Conservation (phyloP, 1,140 invertebrate species). For the Gonatopus flavifemur region DNA sequence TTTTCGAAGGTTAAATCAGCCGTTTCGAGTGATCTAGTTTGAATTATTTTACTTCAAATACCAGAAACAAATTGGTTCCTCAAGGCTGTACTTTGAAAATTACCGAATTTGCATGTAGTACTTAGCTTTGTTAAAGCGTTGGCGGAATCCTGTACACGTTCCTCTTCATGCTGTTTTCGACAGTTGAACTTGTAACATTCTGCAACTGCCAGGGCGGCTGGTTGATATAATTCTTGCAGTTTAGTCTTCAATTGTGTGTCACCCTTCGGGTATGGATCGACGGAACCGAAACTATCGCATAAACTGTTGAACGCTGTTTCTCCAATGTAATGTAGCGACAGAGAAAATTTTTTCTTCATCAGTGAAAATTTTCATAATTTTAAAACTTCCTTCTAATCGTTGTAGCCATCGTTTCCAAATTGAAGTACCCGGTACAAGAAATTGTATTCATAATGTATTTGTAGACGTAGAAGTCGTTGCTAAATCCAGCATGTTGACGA, state of each 20-base stretch:
- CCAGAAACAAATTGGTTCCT: too few species aligned
- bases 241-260: not conserved
- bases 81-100: too few species aligned
- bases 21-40: too few species aligned
- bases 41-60: too few species aligned
- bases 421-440: not conserved
- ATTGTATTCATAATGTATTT: not conserved
- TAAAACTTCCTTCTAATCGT: too few species aligned
- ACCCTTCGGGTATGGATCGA: not conserved
- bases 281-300: not conserved
- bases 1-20: too few species aligned
- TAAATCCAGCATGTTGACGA: too few species aligned
- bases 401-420: not conserved
- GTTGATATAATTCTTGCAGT: conserved; percentile 3
- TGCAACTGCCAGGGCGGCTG: not conserved
- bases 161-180: not conserved
- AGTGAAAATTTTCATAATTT: not conserved
- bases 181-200: conserved; percentile 13
- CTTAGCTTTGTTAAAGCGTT: not conserved
- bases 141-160: conserved; percentile 2
- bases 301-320: not conserved
- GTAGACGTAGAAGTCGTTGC: too few species aligned
- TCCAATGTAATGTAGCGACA: conserved; percentile 6
- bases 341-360: not conserved
- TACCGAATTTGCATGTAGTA: too few species aligned